Evolutionary conservation across 2,888 invertebrate genomes (phyloP), one percentile per base, ranked within the genome.

Genomic region (Neoascia interrupta): DNA sequence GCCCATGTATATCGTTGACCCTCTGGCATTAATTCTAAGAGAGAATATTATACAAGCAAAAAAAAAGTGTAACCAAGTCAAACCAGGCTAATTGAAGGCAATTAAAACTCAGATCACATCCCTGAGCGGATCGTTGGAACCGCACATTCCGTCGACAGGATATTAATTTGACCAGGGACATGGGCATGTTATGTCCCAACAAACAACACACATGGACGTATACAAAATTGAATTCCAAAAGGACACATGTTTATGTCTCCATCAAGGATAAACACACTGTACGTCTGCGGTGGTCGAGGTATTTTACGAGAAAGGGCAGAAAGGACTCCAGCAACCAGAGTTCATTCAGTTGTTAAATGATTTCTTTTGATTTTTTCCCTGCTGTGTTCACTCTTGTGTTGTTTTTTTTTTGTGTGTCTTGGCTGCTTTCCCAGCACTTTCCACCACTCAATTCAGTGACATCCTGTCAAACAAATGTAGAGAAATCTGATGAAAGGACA

Each of bases 51-150:
- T 51, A 36, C 34, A 36, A 21, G 23, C n/a, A n/a, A n/a, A n/a
- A n/a, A n/a, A n/a, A 15, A 34, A n/a, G 19, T 5, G 21, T 31
- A 18, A 6, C n/a, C n/a, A 28, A 8, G 19, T 13, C 11, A 26
- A 47, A 4, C 6, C n/a, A 6, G 28, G 26, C 51, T 64, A 73
- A 73, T 73, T 73, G 51, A 56, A 58, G 39, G 56, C 64, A 73
- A 73, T 73, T 73, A 58, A 73, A n/a, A 73, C 56, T 51, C 63
- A 36, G 47, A 64, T 26, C 64, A 73, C 34, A 73, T 73, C 64
- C 64, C 41, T 37, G 13, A 16, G 49, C n/a, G n/a, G n/a, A n/a
- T n/a, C n/a, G n/a, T n/a, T n/a, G n/a, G n/a, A 63, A 39, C 23
- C 36, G 5, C 39, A 39, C 26, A 23, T 26, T 10, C n/a, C n/a